Base-by-base conservation (phyloP, 2,888 invertebrate species). In the Pollenia griseotomentosa region DNA sequence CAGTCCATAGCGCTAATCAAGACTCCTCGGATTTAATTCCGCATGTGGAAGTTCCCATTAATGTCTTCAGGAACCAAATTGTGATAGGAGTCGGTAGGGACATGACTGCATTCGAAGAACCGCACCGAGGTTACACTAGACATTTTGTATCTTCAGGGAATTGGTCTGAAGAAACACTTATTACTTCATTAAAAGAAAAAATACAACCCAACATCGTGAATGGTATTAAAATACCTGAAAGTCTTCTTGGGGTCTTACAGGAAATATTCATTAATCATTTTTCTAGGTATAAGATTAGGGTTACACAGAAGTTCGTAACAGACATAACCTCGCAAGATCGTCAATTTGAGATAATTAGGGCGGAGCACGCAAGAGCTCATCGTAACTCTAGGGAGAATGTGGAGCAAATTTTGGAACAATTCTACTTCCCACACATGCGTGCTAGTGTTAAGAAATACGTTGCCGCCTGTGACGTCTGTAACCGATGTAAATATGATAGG, bases 281-380 rank as follows among this genome's bases (percentile, higher is more conserved):
- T 16, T 7, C 57, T 55, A 23, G 66, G 74, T 53, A 83, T 55
- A 19, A 78, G 51, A 73, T 86, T 12, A 57, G 73, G 11, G 19
- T n/a, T 78, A 59, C 68, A 2, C 68, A 59, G 11, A 53, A 42
- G 11, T n/a, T 75, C 14, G 33, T 3, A 33, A 33, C 4, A 33
- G 33, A 63, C 57, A 2, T 66, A 0, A 48, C 23, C 8, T 66
- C 66, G 8, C 48, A 75, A 55, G 40, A 77, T 65, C 14, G 46
- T 81, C 66, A 66, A 23, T 66, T 8, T 33, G 33, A 33, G 33
- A 33, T 33, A 33, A 33, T 33, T 33, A 33, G 33, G 33, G 33
- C 33, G 33, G 85, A 83, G 44, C 83, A 83, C 11, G 55, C 42
- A 14, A 83, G 85, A 16, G 86, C 86, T 19, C 79, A 86, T 55